Base-by-base conservation (phyloP, 2,113 vertebrate genomes). In the Apus apus region DNA sequence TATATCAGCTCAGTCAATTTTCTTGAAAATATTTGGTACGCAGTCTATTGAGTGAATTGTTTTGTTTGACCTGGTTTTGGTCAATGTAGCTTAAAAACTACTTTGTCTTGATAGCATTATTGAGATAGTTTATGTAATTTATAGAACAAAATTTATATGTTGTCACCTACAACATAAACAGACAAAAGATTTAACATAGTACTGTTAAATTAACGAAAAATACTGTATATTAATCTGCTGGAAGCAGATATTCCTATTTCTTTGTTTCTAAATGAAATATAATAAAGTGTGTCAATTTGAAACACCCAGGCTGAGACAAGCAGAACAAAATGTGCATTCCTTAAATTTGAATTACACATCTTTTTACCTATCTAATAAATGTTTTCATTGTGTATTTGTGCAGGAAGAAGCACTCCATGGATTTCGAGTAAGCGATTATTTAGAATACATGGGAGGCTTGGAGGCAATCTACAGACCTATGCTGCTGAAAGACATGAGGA, bases 381-480 rank as follows among this genome's bases (percentile, higher is more conserved):
- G 23, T 84, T n/a, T 83, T 76, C 81, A 75, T 0, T 96, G 5
- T 95, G 15, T 94, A 34, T 94, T 95, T 94, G 65, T 94, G 66
- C 97, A 99, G 99, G 99, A 99, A 97, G 99, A 99, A 98, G 98
- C 99, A 21, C 98, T 99, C 77, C 97, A 78, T 85, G 98, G 98
- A 57, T 99, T 99, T 98, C 98, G 92, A 94, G 97, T 99, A 90
- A 97, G 98, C 62, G 90, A 98, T 94, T 98, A 99, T 90, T 95
- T 99, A 97, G 98, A 98, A 78, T 99, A 98, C 95, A 99, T 99
- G 99, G 96, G 98, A 96, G 97, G 67, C 23, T 96, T 99, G 97
- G 98, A 99, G 87, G 91, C 74, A 9, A 97, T 95, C 85, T 99
- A 99, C 98, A 98, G 99, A 87, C 95, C 96, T 3, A 32, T 98